A percentile compares a stretch with the other conserved stretches of the same genome.
Conservation (phyloP, 2,797 vertebrate genomes). For the Pangasius macronema region DNA sequence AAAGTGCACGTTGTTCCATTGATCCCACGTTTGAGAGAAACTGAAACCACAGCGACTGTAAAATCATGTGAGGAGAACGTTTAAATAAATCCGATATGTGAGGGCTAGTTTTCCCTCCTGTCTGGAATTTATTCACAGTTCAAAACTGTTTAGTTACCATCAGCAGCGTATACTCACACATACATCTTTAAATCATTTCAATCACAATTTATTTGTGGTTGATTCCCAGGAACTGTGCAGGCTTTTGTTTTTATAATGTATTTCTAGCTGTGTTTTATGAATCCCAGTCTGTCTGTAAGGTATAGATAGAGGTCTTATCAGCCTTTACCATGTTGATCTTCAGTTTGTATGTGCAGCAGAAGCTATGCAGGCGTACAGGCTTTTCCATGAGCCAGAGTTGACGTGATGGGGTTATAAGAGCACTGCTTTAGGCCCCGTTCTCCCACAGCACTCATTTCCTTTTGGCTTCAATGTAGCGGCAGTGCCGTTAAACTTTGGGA, state of each 20-base stretch:
- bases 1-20: not conserved
- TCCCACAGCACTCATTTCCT: conserved; percentile 32
- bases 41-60: not conserved
- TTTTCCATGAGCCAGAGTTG: not conserved
- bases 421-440: not conserved
- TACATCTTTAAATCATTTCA: not conserved
- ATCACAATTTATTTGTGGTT: too few species aligned
- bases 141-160: not conserved
- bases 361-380: not conserved
- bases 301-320: not conserved
- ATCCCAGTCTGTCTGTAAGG: not conserved
- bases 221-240: not conserved
- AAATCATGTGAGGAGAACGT: not conserved
- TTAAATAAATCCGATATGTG: not conserved
- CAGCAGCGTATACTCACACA: too few species aligned
- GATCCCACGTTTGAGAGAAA: not conserved
- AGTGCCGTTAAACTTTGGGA: conserved; percentile 13
- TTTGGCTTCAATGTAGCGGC: not conserved
- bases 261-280: not conserved
- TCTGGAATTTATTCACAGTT: not conserved
- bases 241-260: not conserved
- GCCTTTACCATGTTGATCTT: not conserved
- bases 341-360: not conserved
- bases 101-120: not conserved
- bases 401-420: not conserved